Percentiles rank a stretch among this genome's conserved stretches.
phyloP scores from a whole-genome alignment of 2,888 invertebrate genomes.

The Tuta absoluta region DNA sequence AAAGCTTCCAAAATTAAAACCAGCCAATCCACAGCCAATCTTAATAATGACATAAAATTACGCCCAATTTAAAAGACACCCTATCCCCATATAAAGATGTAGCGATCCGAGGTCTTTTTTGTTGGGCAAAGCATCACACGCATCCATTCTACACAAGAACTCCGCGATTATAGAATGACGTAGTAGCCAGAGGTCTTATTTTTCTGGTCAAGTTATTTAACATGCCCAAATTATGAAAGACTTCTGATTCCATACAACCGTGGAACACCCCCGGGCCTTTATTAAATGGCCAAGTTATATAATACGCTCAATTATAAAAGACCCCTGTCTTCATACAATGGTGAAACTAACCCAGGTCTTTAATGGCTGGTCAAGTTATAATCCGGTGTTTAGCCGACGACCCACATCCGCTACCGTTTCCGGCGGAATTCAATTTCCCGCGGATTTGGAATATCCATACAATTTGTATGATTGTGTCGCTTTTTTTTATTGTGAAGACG shows the following conservation, averaged over 20 bases:
- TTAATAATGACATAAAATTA: too few relatives aligned
- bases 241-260: not conserved
- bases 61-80: too few relatives aligned
- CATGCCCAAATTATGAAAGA: not conserved
- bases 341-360: not conserved
- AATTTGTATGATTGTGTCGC: conserved; percentile 14
- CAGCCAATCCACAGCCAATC: too few relatives aligned
- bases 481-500: not conserved
- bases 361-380: not conserved
- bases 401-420: conserved; percentile 8
- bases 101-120: not conserved
- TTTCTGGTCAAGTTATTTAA: not conserved
- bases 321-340: not conserved
- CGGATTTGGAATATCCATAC: conserved; percentile 25
- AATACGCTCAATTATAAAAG: not conserved
- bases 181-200: not conserved
- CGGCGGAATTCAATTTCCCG: conserved; percentile 12
- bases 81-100: not conserved
- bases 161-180: too few relatives aligned
- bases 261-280: not conserved
- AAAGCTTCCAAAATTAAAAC: too few relatives aligned
- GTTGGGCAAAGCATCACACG: too few relatives aligned
- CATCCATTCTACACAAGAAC: too few relatives aligned
- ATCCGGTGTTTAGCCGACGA: not conserved
- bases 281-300: not conserved